These are phyloP conservation scores for Brachyrhaphis roseni DNA, from an alignment of 2,797 vertebrate genomes.

Conservation along the genomic window DNA sequence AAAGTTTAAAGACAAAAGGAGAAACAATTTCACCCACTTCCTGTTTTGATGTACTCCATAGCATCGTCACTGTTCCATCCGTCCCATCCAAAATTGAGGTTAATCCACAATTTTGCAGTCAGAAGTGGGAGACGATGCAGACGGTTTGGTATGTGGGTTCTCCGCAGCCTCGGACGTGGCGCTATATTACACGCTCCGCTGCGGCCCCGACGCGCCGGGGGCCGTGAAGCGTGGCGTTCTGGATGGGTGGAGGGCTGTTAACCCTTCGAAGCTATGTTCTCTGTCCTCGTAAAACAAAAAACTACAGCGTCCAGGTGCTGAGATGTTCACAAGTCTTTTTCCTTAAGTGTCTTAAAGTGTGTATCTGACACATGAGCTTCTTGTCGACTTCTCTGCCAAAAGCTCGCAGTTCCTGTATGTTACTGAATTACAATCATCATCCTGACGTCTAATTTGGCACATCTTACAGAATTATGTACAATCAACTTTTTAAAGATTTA, in stretches of 20 bases:
- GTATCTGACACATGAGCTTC: not conserved
- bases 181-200: conserved; percentile 88
- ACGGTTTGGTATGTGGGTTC: conserved; percentile 93
- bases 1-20: conserved; percentile 82
- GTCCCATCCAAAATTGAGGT: conserved; percentile 32
- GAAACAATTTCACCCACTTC: conserved; percentile 79
- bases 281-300: conserved; percentile 66
- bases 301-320: conserved; percentile 13
- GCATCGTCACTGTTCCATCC: not conserved
- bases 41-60: conserved; percentile 47
- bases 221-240: conserved; percentile 76
- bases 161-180: conserved; percentile 87
- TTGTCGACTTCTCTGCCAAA: not conserved
- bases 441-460: not conserved
- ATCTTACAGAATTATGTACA: not conserved
- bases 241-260: conserved; percentile 73
- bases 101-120: conserved; percentile 86
- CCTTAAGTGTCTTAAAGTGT: not conserved
- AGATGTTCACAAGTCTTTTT: not conserved
- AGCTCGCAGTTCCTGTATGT: not conserved
- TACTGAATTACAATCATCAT: not conserved
- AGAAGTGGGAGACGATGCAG: conserved; percentile 88
- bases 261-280: conserved; percentile 77
- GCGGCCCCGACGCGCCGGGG: conserved; percentile 79
- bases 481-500: no score